Base-by-base conservation (phyloP, 2,113 vertebrate genomes). In the Chaenogobius annularis region DNA sequence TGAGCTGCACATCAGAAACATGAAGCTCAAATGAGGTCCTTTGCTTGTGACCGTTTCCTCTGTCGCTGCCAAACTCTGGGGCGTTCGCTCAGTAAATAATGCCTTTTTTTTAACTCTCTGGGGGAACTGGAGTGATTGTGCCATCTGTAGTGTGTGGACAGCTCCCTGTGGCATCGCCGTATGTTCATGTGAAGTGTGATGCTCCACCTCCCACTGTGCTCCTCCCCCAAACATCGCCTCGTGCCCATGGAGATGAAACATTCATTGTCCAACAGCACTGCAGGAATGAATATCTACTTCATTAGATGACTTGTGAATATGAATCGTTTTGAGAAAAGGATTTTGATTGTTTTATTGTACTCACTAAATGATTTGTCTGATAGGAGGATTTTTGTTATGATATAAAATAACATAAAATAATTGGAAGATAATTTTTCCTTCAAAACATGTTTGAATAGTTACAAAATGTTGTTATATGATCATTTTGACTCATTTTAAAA, bases 61-160 rank as follows among this genome's bases (percentile, higher is more conserved):
- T 19, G 69, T 65, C 37, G 61, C 56, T 80, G 71, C 65, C 50
- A 56, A 52, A 31, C 73, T 67, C 70, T 58, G 19, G 10, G 19
- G 58, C 10, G 48, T 61, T 62, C n/a, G 20, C 44, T 31, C 73
- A 26, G 65, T 55, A 59, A 74, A 66, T 83, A 84, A 81, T 61
- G 75, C 58, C 10, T 56, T 56, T 75, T 85, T 58, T 44, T 81
- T 37, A 37, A 62, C 74, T 85, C 83, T 85, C 78, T 40, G 85
- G 89, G 89, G 87, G 88, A 90, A 90, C 90, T 87, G 86, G 79
- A 73, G 85, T 59, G 88, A 84, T 92, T 90, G 90, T 92, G 92
- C 91, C 92, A 93, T 92, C 90, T 88, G 87, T 87, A 82, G 79
- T 78, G 79, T 77, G 83, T 89, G 75, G 83, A 40, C 83, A 75